Evolutionary conservation across 2,888 invertebrate species (phyloP), one percentile per base, ranked within the genome.

Genomic region (Protophormia terraenovae): DNA sequence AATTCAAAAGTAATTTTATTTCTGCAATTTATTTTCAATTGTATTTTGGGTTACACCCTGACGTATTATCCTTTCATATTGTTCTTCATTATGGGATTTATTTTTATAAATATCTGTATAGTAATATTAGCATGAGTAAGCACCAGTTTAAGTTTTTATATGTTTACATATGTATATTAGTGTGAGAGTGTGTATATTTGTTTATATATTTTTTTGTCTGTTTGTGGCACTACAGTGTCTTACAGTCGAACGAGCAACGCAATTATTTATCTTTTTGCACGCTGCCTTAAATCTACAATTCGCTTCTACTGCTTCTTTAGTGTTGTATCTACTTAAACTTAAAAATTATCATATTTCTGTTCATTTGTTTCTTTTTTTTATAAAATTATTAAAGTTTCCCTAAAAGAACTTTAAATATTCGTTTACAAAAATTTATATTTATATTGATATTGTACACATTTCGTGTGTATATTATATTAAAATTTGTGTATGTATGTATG

Each of bases 251-350:
- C 89, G 88, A 89, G 88, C 90, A 90, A 88, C 87, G 89, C 90
- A 90, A 91, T 90, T 91, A 90, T 90, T 90, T 91, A 91, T 90
- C 85, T 88, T 81, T 84, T 86, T 84, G 78, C 62, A 78, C 50
- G 50, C 38, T 76, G 66, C 58, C 62, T 60, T 72, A 27, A 67
- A 19, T 10, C 47, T 50, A 38, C 32, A 29, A 16, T 24, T n/a
- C 24, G 22, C 41, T 22, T 8, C 7, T 27, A 19, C 24, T 60
- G 10, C n/a, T 32, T 50, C 22, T 45, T 72, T 60, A 50, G 27
- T 53, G 16, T 69, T 62, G 69, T 71, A 41, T 67, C 27, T 38
- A 60, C 35, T 73, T 71, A 35, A 22, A 77, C 5, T 47, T 22
- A 66, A 80, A 80, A 60, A 77, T 66, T 79, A 71, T 84, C 29